Evolutionary conservation across 2,888 invertebrate species (phyloP), one percentile per base, ranked within the genome.

Genomic region (Fragum whitleyi): DNA sequence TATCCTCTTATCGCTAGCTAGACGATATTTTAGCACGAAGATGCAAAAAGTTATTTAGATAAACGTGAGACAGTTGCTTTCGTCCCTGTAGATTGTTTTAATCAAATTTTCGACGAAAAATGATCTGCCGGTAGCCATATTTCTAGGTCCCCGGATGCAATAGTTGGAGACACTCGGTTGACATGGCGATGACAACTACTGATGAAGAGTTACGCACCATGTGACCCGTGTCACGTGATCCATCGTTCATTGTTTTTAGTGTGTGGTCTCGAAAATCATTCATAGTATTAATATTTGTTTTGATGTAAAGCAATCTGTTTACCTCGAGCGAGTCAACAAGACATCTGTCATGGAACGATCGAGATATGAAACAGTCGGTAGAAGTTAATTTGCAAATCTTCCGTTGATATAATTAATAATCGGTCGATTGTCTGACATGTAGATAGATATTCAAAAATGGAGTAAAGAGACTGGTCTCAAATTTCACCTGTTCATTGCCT

Each of bases 131-230:
- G 65, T 42, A 65, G 65, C 65, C 65, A 65, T 65, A 61, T 61
- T 57, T 29, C 32, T 32, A 42, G 23, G 21, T 65, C 65, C 65
- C 65, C 65, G 65, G 65, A 65, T 42, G 42, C 42, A 39, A 16
- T 65, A 65, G 39, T 65, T 65, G 65, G 65, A 65, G 39, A 65
- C 65, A 42, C 23, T 65, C 65, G 65, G 65, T 65, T 65, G 65
- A 65, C 65, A 65, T 65, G 23, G 42, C 36, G 39, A 42, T 65
- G 62, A 62, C 62, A 62, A 62, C 21, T 28, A 19, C 62, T 62
- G 62, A 36, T 62, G 65, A 65, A 65, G 42, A 42, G 65, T 65
- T 42, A 42, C 42, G 39, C 42, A 65, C 65, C 65, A 65, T 26
- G 65, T 65, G 65, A 65, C 65, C 65, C 21, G 19, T 11, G 23